A percentile compares a stretch with the other conserved stretches of the same genome.
Evolutionary conservation across 92 coral and sea anemone genomes (phyloP).

Genomic region (Parazoanthus atlanticus): DNA sequence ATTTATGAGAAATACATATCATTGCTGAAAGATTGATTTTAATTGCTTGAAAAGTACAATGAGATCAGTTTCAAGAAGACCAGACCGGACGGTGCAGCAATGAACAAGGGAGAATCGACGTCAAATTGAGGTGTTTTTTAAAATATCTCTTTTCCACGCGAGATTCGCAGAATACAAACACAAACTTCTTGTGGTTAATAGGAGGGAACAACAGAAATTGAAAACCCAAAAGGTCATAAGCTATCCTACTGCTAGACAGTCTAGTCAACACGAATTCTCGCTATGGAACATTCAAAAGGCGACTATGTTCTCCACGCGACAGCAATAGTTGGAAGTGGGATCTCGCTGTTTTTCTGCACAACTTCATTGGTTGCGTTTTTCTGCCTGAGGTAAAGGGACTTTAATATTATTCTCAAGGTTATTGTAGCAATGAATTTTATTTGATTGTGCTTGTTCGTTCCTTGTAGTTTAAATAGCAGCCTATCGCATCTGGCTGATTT

Average conservation of each 20-base stretch:
- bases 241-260: background rate
- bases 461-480: background rate
- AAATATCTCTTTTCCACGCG: background rate
- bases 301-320: constrained; percentile 70
- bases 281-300: constrained; percentile 15
- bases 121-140: background rate
- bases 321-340: constrained; percentile 84
- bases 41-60: constrained; percentile 14
- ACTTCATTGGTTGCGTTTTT: constrained; percentile 65
- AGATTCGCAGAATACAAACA: background rate
- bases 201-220: background rate
- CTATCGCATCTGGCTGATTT: background rate
- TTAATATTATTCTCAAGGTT: background rate
- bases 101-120: background rate
- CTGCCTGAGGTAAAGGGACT: constrained; percentile 70
- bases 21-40: constrained; percentile 30
- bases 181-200: background rate
- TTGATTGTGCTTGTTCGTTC: background rate
- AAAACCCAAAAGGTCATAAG: background rate
- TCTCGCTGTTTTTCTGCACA: constrained; percentile 76
- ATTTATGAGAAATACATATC: constrained; percentile 12
- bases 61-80: constrained; percentile 36
- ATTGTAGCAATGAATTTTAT: background rate
- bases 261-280: background rate
- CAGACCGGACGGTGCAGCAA: background rate